Percentiles rank a stretch among this genome's conserved stretches.
Conservation (phyloP, 2,797 vertebrate genomes). For the Gadopsis marmoratus region DNA sequence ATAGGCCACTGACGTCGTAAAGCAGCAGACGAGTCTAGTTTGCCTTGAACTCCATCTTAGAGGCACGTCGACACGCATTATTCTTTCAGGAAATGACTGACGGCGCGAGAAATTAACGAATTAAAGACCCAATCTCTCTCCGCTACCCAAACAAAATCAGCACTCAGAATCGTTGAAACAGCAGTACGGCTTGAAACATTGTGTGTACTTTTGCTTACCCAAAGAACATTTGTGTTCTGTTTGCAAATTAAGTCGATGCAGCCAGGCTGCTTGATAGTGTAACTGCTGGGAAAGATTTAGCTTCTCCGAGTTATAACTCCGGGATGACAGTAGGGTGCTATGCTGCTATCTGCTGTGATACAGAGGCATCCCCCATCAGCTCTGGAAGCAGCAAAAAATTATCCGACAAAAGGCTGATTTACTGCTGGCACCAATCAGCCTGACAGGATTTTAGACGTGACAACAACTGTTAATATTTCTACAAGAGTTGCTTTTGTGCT, state of each 20-base stretch:
- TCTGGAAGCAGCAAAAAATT: constrained; percentile 26
- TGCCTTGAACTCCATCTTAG: constrained; percentile 23
- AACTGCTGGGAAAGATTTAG: constrained; percentile 57
- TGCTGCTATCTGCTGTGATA: constrained; percentile 51
- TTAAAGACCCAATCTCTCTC: constrained; percentile 20
- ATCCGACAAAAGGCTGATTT: constrained; percentile 50
- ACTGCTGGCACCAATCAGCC: constrained; percentile 30
- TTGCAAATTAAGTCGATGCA: constrained; percentile 47
- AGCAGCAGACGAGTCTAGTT: constrained; percentile 11
- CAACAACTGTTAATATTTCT: constrained; percentile 28
- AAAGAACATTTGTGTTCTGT: constrained; percentile 63
- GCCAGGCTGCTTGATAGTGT: constrained; percentile 49
- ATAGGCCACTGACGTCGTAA: constrained; percentile 1
- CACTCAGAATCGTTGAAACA: not conserved
- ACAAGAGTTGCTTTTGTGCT: not conserved
- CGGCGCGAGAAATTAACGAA: constrained; percentile 36
- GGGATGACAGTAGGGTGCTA: constrained; percentile 24
- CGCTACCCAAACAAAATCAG: constrained; percentile 39
- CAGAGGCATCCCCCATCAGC: constrained; percentile 37
- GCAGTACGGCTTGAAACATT: constrained; percentile 42
- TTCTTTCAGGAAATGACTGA: constrained; percentile 34
- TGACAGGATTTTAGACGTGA: constrained; percentile 21
- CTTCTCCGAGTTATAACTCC: constrained; percentile 51
- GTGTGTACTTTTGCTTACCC: constrained; percentile 42
- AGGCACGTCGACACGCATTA: constrained; percentile 3